Percentiles rank a stretch among this genome's conserved stretches.
These are phyloP conservation scores for Leistus spinibarbis DNA, from an alignment of 2,888 invertebrate genomes.

Conservation along the genomic window DNA sequence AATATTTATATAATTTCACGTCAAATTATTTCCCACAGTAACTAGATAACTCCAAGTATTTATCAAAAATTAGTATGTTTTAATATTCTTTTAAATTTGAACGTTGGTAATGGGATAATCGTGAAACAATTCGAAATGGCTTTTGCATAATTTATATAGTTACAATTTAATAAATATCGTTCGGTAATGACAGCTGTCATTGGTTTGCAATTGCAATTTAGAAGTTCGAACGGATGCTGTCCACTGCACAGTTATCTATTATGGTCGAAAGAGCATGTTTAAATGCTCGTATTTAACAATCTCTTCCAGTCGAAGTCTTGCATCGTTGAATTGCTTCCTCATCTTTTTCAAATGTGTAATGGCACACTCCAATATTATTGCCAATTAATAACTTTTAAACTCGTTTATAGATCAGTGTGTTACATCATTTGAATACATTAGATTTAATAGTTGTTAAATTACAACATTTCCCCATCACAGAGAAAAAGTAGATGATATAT, in stretches of 20 bases:
- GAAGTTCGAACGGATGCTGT: slow-evolving; percentile 15
- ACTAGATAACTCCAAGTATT: too few species aligned
- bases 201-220: slow-evolving; percentile 7
- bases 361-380: slow-evolving; percentile 11
- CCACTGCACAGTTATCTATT: too few species aligned
- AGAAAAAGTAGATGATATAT: not conserved
- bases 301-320: slow-evolving; percentile 13
- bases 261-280: not conserved
- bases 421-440: slow-evolving; percentile 9
- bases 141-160: not conserved
- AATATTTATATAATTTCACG: not conserved
- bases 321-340: slow-evolving; percentile 28
- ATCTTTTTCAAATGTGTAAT: not conserved
- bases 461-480: slow-evolving; percentile 2
- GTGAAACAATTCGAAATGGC: too few species aligned
- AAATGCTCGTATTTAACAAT: not conserved
- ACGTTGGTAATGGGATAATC: too few species aligned
- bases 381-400: not conserved
- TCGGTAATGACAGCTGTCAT: slow-evolving; percentile 21
- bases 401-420: slow-evolving; percentile 10
- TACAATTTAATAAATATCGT: not conserved
- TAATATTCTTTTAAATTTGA: too few species aligned
- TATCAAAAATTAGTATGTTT: too few species aligned
- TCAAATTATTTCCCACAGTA: too few species aligned
- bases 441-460: slow-evolving; percentile 4